phyloP scores from a whole-genome alignment of 2,888 invertebrate genomes.

The Lasioglossum marginatum region DNA sequence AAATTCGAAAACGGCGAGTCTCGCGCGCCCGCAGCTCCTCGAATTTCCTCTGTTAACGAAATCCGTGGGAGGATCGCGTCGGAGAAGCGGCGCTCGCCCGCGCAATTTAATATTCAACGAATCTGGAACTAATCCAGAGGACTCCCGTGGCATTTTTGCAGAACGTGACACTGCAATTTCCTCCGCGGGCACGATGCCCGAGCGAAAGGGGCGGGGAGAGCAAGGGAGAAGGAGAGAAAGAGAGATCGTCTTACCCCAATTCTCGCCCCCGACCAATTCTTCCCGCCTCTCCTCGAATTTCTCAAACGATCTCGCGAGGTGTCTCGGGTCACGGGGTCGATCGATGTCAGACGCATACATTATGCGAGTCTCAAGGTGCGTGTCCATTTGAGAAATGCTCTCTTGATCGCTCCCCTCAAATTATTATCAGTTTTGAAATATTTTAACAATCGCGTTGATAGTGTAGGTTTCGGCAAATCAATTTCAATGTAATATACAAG shows the following conservation, averaged over 20 bases:
- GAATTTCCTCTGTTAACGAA: not conserved
- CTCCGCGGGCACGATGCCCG: conserved; percentile 57
- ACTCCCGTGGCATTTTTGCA: conserved; percentile 53
- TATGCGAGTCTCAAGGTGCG: not conserved
- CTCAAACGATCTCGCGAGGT: conserved; percentile 25
- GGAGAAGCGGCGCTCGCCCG: not conserved
- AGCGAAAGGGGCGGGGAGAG: not conserved
- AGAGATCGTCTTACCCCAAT: conserved; percentile 17
- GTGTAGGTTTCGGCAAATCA: too few species aligned
- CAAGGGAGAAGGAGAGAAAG: not conserved
- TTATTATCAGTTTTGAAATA: not conserved
- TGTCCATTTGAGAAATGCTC: not conserved
- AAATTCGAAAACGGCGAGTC: not conserved
- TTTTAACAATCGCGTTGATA: not conserved
- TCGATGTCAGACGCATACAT: conserved; percentile 28
- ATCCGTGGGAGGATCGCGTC: not conserved
- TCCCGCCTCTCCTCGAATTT: conserved; percentile 30
- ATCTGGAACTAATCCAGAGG: conserved; percentile 59
- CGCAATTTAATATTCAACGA: conserved; percentile 60
- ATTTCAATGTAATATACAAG: too few species aligned
- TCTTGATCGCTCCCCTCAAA: too few species aligned
- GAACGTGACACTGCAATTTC: conserved; percentile 64
- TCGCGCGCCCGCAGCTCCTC: not conserved
- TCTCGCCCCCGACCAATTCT: conserved; percentile 24
- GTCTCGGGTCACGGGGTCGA: conserved; percentile 9